Evolutionary conservation across 2,888 invertebrate species (phyloP), one percentile per base, ranked within the genome.

Genomic region (Branchipolynoe longqiensis): DNA sequence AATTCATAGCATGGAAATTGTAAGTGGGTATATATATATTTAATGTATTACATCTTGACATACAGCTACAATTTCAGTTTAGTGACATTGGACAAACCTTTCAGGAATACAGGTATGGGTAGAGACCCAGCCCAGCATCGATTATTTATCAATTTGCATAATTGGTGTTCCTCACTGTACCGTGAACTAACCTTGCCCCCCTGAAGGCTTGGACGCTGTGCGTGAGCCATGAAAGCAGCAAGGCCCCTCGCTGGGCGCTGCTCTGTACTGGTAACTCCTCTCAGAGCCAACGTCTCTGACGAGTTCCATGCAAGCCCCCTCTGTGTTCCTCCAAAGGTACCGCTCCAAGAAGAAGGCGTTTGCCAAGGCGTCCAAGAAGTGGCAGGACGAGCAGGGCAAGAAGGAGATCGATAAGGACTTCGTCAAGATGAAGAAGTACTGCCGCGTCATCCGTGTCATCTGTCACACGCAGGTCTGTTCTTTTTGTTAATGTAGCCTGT

Each of bases 261-360:
- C 25, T 33, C 28, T 69, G 31, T 64, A 33, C 58, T 58, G 64
- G 84, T 38, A 22, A 73, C 73, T 84, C 84, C 84, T 8, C 84
- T 84, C 84, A 84, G 84, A 84, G 84, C 54, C 22, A 2, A 59
- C 73, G n/a, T 84, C 84, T 84, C 84, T 84, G 81, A 82, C 81
- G 83, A 84, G 81, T 83, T 28, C 82, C 83, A 62, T 28, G 25
- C 28, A 58, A 12, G 38, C 14, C 58, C n/a, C n/a, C n/a, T n/a
- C n/a, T n/a, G n/a, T n/a, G n/a, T n/a, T n/a, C n/a, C 41, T 64
- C 25, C 28, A 59, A 94, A 99, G 99, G 99, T 99, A 98, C 95
- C 97, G 98, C 95, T 98, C 98, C 95, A 98, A 99, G 96, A 99
- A 99, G 97, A 99, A 99, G 98, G 99, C 99, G 89, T 99, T 99